Base-by-base conservation (phyloP, 2,888 invertebrate genomes). In the Ennomos fuscantarius region DNA sequence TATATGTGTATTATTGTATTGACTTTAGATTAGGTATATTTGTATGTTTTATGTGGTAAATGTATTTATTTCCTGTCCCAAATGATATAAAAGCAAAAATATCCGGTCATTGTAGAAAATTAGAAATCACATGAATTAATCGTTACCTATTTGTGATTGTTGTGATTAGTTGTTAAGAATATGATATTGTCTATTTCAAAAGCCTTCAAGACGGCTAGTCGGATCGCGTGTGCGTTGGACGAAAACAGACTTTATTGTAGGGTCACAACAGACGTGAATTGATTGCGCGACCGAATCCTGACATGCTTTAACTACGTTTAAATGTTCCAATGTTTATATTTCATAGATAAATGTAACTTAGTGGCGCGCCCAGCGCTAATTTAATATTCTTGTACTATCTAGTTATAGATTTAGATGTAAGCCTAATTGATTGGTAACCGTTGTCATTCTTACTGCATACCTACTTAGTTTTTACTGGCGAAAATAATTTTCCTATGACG, bases 301-400 rank as follows among this genome's bases (percentile, higher is more conserved):
- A 84, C 86, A 83, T 89, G 91, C 91, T 91, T 91, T 92, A 92
- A 91, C 82, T 91, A 92, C 75, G 78, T 81, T 85, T 89, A 85
- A 91, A 89, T 87, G 85, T 89, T 90, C 82, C 87, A 84, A 24
- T 77, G 83, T 86, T 85, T 86, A 84, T 81, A 79, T 81, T 79
- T 84, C 78, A 78, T 84, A 86, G 78, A 77, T 78, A 82, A 82
- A 79, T 84, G 82, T 87, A 87, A 80, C 78, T 82, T 86, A 89
- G 86, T 66, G 67, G 74, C 74, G 82, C 74, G 74, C 71, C 68
- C 66, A 59, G 73, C 68, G 74, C 75, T 74, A 79, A 70, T 48
- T 51, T 40, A 72, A 77, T 79, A 79, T 75, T 77, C 76, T 76
- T 82, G 75, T 82, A 79, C 69, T 80, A 77, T 77, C 76, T 71